phyloP scores from a whole-genome alignment of 2,888 invertebrate genomes.

The Anagyrus pseudococci region DNA sequence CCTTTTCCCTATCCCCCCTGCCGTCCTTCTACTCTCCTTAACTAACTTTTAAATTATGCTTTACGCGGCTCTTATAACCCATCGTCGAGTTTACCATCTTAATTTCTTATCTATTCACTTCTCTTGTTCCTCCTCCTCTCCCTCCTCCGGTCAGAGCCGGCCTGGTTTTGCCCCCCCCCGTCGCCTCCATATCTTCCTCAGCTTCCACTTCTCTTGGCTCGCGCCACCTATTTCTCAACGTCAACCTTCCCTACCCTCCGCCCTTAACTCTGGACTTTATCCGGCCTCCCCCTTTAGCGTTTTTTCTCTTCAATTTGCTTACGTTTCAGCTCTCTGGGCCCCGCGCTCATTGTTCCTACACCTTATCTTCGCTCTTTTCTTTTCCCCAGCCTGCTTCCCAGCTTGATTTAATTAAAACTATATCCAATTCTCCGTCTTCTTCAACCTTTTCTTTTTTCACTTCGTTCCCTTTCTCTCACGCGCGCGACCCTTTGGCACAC shows the following conservation, averaged over 20 bases:
- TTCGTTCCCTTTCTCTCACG: no score
- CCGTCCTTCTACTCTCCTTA: conserved; percentile 30
- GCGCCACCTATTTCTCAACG: conserved; percentile 7
- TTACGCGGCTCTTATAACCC: conserved; percentile 31
- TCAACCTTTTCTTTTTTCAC: no score
- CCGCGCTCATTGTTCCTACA: not conserved
- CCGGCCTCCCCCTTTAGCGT: not conserved
- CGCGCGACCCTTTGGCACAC: no score
- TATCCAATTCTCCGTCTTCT: no score
- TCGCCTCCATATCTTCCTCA: not conserved
- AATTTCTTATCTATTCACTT: conserved; percentile 36
- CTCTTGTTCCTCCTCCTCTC: conserved; percentile 1
- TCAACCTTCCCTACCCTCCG: not conserved
- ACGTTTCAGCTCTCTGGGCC: not conserved
- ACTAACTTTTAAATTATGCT: conserved; percentile 52
- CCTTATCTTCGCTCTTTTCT: not conserved
- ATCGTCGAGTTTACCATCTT: conserved; percentile 32
- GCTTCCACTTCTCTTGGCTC: not conserved
- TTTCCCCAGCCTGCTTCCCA: not conserved
- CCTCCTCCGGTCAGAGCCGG: no score
- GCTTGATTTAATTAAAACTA: not conserved
- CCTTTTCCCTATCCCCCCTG: not conserved
- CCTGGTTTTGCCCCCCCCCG: not conserved
- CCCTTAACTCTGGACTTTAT: not conserved
- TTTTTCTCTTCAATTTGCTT: conserved; percentile 4